These are phyloP conservation scores for Laticauda colubrina DNA, from an alignment of 2,113 vertebrate species.

Conservation along the genomic window DNA sequence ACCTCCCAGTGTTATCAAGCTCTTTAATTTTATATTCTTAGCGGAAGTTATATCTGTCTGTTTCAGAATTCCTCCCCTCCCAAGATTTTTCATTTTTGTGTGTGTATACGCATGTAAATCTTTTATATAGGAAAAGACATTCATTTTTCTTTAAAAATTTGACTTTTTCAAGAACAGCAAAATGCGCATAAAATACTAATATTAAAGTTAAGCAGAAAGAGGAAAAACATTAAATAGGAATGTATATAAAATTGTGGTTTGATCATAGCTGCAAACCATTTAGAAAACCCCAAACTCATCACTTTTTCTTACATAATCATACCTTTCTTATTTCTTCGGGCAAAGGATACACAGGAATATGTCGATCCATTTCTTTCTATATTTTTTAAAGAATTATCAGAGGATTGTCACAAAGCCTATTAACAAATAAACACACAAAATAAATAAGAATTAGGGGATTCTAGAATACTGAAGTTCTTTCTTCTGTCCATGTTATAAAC, in stretches of 20 bases:
- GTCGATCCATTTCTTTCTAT: slow-evolving; percentile 63
- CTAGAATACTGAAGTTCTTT: neutral
- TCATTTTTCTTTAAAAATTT: neutral
- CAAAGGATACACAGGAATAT: slow-evolving; percentile 57
- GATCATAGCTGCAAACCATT: neutral
- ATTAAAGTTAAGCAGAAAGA: neutral
- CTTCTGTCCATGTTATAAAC: neutral
- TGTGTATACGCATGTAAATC: neutral
- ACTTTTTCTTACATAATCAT: slow-evolving; percentile 6
- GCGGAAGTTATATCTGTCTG: neutral
- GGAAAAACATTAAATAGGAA: neutral
- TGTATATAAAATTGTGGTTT: neutral
- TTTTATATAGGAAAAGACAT: neutral
- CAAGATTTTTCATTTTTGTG: neutral
- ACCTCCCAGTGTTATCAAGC: neutral
- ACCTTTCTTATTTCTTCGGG: slow-evolving; percentile 74
- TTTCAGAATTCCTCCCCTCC: neutral
- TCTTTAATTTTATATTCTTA: neutral
- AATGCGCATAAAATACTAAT: neutral
- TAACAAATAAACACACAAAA: slow-evolving; percentile 31
- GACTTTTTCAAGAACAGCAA: neutral
- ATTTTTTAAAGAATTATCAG: neutral
- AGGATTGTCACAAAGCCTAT: slow-evolving; percentile 35
- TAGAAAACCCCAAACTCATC: neutral
- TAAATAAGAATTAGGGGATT: neutral